These are phyloP conservation scores for Lampropteryx suffumata DNA, from an alignment of 2,888 invertebrate species.

Conservation along the genomic window DNA sequence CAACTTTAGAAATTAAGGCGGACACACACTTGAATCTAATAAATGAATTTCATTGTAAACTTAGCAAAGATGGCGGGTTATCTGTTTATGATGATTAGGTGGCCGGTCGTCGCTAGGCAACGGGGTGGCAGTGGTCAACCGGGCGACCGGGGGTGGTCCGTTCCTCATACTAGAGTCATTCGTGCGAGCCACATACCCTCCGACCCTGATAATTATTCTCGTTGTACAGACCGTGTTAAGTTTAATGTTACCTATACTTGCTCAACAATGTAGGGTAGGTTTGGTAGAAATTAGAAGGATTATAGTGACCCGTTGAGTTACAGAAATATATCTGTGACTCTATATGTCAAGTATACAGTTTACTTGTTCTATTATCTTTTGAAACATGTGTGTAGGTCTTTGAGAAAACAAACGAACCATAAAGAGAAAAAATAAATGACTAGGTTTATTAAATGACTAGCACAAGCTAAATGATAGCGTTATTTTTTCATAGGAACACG, in stretches of 20 bases:
- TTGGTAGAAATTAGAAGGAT: slow-evolving; percentile 27
- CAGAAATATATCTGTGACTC: too few species aligned
- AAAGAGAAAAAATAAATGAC: too few species aligned
- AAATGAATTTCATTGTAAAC: slow-evolving; percentile 41
- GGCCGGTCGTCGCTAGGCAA: slow-evolving; percentile 74
- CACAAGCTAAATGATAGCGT: too few species aligned
- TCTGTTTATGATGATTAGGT: slow-evolving; percentile 81
- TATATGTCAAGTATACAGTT: too few species aligned
- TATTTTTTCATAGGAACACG: too few species aligned
- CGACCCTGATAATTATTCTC: slow-evolving; percentile 75
- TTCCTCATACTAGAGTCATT: slow-evolving; percentile 72
- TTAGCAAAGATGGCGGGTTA: slow-evolving; percentile 69
- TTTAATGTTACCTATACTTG: slow-evolving; percentile 66
- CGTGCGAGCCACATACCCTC: slow-evolving; percentile 54
- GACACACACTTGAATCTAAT: slow-evolving; percentile 21
- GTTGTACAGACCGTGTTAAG: slow-evolving; percentile 66
- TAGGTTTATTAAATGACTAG: too few species aligned
- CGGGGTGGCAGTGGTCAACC: slow-evolving; percentile 74
- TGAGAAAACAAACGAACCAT: too few species aligned
- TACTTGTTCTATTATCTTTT: too few species aligned
- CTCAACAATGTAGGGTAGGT: slow-evolving; percentile 29
- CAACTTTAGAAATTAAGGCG: background rate
- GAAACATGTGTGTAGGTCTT: too few species aligned
- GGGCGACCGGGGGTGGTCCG: slow-evolving; percentile 52
- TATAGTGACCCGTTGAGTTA: slow-evolving; percentile 27